These are phyloP conservation scores for Pseudococcus jackbeardsleyi DNA, from an alignment of 2,888 invertebrate species.

Conservation along the genomic window DNA sequence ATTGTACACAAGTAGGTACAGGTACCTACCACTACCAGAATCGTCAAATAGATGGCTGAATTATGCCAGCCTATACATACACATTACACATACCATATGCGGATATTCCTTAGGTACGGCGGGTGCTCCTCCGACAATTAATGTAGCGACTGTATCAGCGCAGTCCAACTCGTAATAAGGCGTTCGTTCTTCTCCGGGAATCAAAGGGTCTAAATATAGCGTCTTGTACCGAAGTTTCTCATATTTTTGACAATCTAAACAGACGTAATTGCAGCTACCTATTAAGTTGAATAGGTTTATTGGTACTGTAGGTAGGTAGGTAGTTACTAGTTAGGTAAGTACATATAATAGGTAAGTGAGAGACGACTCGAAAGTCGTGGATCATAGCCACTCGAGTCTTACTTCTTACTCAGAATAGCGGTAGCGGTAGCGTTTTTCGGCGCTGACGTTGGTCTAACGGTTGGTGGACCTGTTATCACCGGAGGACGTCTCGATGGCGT, in stretches of 20 bases:
- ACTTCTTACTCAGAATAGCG: neutral
- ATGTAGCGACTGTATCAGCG: neutral
- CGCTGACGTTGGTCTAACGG: neutral
- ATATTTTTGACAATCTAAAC: constrained; percentile 10
- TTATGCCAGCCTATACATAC: too few relatives aligned
- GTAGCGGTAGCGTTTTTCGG: neutral
- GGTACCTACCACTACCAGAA: too few relatives aligned
- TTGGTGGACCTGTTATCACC: neutral
- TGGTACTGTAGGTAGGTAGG: too few relatives aligned
- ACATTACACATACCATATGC: constrained; percentile 65
- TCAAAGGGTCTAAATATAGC: neutral
- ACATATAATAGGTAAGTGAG: too few relatives aligned
- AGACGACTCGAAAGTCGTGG: too few relatives aligned
- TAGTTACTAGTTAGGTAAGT: too few relatives aligned
- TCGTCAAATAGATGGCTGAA: too few relatives aligned
- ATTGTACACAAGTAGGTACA: too few relatives aligned
- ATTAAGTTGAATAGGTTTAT: too few relatives aligned
- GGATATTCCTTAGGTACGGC: constrained; percentile 59
- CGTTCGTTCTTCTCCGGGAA: neutral
- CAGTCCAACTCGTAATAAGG: neutral
- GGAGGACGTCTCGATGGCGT: neutral
- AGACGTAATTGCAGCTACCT: too few relatives aligned
- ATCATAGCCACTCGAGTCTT: neutral
- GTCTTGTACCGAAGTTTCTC: neutral
- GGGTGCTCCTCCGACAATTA: constrained; percentile 34